These are phyloP conservation scores for human DNA, from an alignment of 2,113 vertebrate genomes.

Conservation along the genomic window DNA sequence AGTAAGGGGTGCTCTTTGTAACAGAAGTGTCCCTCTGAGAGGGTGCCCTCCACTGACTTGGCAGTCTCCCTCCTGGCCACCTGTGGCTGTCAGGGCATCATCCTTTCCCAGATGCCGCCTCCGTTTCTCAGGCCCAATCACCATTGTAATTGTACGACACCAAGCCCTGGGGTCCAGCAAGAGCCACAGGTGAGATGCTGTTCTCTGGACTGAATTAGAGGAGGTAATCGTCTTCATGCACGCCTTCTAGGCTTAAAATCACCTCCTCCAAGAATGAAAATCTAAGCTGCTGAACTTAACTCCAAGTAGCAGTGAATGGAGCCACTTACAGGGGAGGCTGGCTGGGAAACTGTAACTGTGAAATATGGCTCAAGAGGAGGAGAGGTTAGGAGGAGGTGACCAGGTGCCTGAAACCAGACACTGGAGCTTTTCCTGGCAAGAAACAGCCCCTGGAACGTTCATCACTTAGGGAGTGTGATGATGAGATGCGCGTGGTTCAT, in stretches of 20 bases:
- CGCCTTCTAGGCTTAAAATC: not conserved
- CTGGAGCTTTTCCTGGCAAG: not conserved
- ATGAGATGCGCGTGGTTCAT: not conserved
- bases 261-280: not conserved
- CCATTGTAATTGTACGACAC: not conserved
- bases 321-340: not conserved
- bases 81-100: no score
- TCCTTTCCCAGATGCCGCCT: not conserved
- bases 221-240: not conserved
- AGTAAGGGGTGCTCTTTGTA: no score
- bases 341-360: not conserved
- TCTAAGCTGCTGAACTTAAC: not conserved
- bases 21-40: not conserved
- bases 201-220: not conserved
- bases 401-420: not conserved
- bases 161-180: no score
- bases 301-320: not conserved
- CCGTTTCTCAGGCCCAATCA: not conserved
- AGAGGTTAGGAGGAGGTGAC: not conserved
- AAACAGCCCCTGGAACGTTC: not conserved
- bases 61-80: no score
- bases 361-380: not conserved
- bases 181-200: not conserved
- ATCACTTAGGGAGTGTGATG: not conserved
- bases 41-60: no score